Percentiles rank a stretch among this genome's conserved stretches.
These are phyloP conservation scores for Brenthis daphne DNA, from an alignment of 2,888 invertebrate genomes.

Conservation along the genomic window DNA sequence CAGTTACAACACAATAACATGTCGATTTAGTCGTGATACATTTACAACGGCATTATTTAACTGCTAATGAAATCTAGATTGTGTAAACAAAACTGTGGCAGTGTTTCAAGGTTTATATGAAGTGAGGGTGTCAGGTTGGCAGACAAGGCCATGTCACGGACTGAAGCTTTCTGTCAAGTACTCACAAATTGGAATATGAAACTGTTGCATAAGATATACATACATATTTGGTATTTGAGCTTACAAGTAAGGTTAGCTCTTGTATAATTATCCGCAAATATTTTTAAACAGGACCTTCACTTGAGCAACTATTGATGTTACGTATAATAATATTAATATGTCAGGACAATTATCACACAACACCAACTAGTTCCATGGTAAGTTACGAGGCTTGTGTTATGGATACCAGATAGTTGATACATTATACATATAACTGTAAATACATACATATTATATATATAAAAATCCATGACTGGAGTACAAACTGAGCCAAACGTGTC, in stretches of 20 bases:
- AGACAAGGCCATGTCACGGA: slow-evolving; percentile 21
- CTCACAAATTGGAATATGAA: neutral
- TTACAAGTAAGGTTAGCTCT: neutral
- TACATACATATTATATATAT: too few species aligned
- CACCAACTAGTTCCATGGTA: too few species aligned
- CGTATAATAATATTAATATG: too few species aligned
- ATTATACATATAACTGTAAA: too few species aligned
- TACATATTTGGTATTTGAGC: neutral
- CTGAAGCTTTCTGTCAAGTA: slow-evolving; percentile 12
- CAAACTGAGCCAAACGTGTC: too few species aligned
- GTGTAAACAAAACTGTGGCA: slow-evolving; percentile 27
- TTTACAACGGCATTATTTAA: neutral
- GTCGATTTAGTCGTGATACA: neutral
- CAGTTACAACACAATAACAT: neutral
- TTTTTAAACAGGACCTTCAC: too few species aligned
- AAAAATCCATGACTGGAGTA: too few species aligned
- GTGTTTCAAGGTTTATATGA: slow-evolving; percentile 34
- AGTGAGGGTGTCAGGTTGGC: slow-evolving; percentile 1
- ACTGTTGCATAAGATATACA: neutral
- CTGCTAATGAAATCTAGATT: slow-evolving; percentile 10
- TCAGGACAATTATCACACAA: too few species aligned
- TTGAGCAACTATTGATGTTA: too few species aligned
- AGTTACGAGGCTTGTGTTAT: too few species aligned
- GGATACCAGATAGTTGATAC: too few species aligned
- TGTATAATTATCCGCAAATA: too few species aligned